Base-by-base conservation (phyloP, 2,113 vertebrate genomes). In the Lanius collurio region DNA sequence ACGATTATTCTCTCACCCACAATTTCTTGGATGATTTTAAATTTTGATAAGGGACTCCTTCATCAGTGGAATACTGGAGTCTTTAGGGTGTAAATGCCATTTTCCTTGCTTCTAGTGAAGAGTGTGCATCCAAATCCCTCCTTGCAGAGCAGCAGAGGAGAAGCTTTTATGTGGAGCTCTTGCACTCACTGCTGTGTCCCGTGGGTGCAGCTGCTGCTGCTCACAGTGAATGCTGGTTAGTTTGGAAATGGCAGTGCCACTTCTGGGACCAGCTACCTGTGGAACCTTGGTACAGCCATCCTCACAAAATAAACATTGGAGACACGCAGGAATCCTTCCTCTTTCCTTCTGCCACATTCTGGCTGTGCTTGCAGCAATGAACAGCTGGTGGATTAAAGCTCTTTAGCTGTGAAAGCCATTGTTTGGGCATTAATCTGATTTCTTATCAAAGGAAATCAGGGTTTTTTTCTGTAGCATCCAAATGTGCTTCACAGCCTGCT, bases 361-460 rank as follows among this genome's bases (percentile, higher is more conserved):
- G 13, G 62, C n/a, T 12, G 1, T 11, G 42, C n/a, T 5, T 16
- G 69, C 10, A 44, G 41, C 81, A 56, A 11, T 3, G 20, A 83
- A 5, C 35, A 74, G 75, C 12, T 20, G 1, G 30, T 65, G 68
- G 22, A 55, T 47, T 55, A 47, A 63, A 77, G 63, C 37, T 73
- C 67, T 44, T 39, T 1, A 46, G 50, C 55, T 46, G 2, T 20
- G 23, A 42, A 62, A 64, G 13, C 55, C 13, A 1, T 59, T 0
- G 10, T 27, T n/a, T 50, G 47, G 56, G 18, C n/a, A 27, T 75
- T 56, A 21, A 28, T 81, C 26, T 86, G 59, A 23, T 96, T 69
- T 69, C 17, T 79, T 46, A 6, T 1, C 0, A 0, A 59, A 56
- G 73, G 59, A 23, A n/a, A 74, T 76, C 3, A 79, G 1, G 24